A percentile compares a stretch with the other conserved stretches of the same genome.
phyloP scores from a whole-genome alignment of 1,140 invertebrate genomes.

The Coboldia fuscipes region DNA sequence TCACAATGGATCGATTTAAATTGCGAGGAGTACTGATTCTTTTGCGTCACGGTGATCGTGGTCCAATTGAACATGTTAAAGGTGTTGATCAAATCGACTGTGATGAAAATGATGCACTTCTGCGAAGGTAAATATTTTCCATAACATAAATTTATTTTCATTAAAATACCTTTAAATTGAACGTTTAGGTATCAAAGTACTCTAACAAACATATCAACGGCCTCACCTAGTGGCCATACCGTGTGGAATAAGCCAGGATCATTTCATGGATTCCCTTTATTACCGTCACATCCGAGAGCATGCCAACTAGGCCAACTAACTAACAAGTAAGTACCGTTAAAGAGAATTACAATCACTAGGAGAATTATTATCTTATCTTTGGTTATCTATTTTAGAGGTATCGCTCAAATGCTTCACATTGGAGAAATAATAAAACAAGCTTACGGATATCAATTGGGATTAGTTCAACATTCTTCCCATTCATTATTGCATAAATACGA shows the following conservation, averaged over 20 bases:
- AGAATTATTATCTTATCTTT: constrained; percentile 1
- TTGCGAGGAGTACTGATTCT: constrained; percentile 59
- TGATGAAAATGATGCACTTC: constrained; percentile 25
- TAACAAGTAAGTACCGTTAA: constrained; percentile 23
- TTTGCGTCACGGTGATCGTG: constrained; percentile 71
- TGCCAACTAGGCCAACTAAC: constrained; percentile 54
- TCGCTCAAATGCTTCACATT: constrained; percentile 52
- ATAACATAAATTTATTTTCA: constrained; percentile 15
- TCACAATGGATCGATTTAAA: constrained; percentile 31
- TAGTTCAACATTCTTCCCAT: constrained; percentile 15
- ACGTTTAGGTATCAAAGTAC: constrained; percentile 31
- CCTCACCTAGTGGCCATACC: constrained; percentile 27
- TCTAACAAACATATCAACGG: constrained; percentile 30
- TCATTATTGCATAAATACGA: no score
- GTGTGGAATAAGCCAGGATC: constrained; percentile 54
- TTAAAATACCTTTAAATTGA: no score
- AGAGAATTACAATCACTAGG: not conserved
- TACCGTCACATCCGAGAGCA: constrained; percentile 32
- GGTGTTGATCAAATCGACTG: constrained; percentile 59
- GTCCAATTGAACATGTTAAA: constrained; percentile 55
- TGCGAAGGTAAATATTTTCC: constrained; percentile 23
- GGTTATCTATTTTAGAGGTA: constrained; percentile 20
- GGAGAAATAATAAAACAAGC: constrained; percentile 45
- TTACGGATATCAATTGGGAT: constrained; percentile 35
- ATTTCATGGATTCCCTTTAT: constrained; percentile 60